Evolutionary conservation across 2,797 vertebrate species (phyloP).

Genomic region (Acridotheres tristis): DNA sequence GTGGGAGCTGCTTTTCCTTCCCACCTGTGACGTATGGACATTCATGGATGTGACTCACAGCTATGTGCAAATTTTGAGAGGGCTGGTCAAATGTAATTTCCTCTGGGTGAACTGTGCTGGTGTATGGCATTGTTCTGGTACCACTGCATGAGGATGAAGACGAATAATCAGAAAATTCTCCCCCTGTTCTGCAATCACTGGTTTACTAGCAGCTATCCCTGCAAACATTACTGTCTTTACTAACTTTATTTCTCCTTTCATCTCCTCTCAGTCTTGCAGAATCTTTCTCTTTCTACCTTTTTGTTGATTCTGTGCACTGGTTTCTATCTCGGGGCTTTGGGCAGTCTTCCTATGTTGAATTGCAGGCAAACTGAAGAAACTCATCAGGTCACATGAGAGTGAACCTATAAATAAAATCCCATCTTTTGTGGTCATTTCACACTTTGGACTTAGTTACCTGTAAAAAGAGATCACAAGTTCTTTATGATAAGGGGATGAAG

Average conservation of each 20-base stretch:
- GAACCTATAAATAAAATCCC: neutral
- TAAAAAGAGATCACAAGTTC: neutral
- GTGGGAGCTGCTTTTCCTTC: neutral
- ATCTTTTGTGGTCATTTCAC: neutral
- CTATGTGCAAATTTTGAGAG: neutral
- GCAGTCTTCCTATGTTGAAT: neutral
- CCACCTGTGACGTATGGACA: neutral
- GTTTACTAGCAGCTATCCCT: neutral
- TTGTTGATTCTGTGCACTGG: neutral
- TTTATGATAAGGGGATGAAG: neutral
- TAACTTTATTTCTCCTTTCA: neutral
- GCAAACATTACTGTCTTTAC: neutral
- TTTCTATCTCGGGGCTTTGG: neutral
- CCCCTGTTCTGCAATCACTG: neutral
- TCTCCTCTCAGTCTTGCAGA: neutral
- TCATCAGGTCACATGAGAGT: neutral
- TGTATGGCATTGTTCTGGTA: neutral
- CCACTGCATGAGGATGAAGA: neutral
- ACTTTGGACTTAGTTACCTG: neutral
- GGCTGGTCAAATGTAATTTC: neutral
- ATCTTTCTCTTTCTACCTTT: neutral
- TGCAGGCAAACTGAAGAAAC: neutral
- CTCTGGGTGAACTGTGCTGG: neutral
- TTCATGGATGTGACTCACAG: neutral
- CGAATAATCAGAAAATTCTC: neutral